Conservation (phyloP, 2,113 vertebrate species). For the Rallus limicola region DNA sequence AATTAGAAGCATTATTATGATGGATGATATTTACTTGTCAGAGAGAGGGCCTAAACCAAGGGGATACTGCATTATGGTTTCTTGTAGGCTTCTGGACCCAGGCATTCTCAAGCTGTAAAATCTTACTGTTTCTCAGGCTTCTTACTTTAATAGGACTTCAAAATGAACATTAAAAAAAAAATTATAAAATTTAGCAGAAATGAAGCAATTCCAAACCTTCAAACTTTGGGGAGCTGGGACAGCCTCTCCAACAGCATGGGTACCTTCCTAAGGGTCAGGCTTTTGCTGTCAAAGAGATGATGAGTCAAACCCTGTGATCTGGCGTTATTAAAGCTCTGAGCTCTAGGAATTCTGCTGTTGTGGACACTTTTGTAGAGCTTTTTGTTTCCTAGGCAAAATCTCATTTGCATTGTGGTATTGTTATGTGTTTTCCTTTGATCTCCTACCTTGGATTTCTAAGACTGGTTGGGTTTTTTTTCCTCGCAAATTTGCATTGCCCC, state of each 20-base stretch:
- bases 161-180: not conserved
- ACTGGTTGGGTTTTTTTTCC: not conserved
- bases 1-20: constrained; percentile 1
- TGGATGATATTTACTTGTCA: not conserved
- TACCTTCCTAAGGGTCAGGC: not conserved
- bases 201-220: not conserved
- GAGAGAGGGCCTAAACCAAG: not conserved
- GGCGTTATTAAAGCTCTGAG: not conserved
- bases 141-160: not conserved
- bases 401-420: constrained; percentile 22
- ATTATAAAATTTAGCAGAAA: not conserved
- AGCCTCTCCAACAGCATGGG: not conserved
- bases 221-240: not conserved
- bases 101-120: not conserved
- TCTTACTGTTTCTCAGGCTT: not conserved
- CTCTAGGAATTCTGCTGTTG: constrained; percentile 47
- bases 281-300: not conserved
- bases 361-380: constrained; percentile 13
- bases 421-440: constrained; percentile 51
- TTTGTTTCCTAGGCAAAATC: not conserved
- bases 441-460: constrained; percentile 25
- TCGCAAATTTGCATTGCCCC: constrained; percentile 39
- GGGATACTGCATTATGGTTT: not conserved
- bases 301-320: not conserved
- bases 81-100: not conserved